Percentiles rank a stretch among this genome's conserved stretches.
Evolutionary conservation across 2,113 vertebrate species (phyloP).

Genomic region (Otocyon megalotis): DNA sequence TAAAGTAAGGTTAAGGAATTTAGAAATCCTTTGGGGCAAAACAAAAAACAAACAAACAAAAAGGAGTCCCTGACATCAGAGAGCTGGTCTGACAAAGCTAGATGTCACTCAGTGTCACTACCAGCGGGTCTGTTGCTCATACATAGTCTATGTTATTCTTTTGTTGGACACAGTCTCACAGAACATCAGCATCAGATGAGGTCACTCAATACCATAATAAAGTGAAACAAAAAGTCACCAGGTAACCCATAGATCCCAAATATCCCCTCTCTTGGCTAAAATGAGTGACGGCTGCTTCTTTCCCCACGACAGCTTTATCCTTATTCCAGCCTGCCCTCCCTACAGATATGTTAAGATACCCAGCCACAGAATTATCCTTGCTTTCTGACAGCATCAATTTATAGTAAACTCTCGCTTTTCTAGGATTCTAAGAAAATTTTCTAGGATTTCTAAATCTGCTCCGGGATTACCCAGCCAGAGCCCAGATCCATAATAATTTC

Average conservation of each 20-base stretch:
- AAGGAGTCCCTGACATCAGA: not conserved
- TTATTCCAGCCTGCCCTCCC: not conserved
- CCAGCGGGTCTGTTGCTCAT: not conserved
- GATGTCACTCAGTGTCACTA: not conserved
- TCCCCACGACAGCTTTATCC: not conserved
- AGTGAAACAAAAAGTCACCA: not conserved
- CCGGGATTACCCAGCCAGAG: not conserved
- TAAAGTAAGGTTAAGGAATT: not conserved
- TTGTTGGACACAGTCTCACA: not conserved
- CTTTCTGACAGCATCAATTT: not conserved
- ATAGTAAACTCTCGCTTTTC: not conserved
- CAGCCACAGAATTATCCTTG: not conserved
- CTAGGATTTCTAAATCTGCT: too few species aligned
- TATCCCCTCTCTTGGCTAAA: not conserved
- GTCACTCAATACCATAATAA: not conserved
- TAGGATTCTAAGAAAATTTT: too few species aligned
- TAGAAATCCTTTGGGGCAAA: not conserved
- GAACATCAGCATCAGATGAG: not conserved
- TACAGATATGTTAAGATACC: not conserved
- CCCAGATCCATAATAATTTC: not conserved
- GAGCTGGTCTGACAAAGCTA: not conserved
- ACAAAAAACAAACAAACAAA: not conserved
- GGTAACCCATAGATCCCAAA: not conserved
- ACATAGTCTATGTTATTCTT: not conserved
- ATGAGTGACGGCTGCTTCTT: not conserved